Percentiles rank a stretch among this genome's conserved stretches.
Conservation (phyloP, 2,113 vertebrate genomes). For the Dicerorhinus sumatrensis region DNA sequence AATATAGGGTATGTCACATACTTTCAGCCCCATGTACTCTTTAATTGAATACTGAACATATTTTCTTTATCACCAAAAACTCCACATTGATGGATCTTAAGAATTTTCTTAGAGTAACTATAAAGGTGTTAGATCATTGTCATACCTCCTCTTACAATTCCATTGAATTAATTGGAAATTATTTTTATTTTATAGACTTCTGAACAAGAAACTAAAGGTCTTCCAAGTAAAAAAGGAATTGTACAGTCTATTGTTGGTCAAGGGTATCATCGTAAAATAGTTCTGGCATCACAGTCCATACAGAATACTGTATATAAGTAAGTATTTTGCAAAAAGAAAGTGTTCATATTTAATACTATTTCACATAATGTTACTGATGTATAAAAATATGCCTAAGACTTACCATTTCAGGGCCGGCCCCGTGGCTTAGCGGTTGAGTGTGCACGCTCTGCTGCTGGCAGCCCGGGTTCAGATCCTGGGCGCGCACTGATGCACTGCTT, state of each 20-base stretch:
- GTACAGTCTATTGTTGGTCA: slow-evolving; percentile 98
- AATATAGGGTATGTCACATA: neutral
- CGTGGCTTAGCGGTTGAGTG: too few species aligned
- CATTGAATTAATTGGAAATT: slow-evolving; percentile 56
- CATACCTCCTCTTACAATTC: neutral
- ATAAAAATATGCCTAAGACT: neutral
- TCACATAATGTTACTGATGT: neutral
- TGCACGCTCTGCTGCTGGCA: too few species aligned
- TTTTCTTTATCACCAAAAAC: neutral
- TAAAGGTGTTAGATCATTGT: neutral
- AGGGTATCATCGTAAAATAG: slow-evolving; percentile 98
- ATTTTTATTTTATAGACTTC: slow-evolving; percentile 89
- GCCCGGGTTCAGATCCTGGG: too few species aligned
- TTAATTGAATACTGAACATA: neutral
- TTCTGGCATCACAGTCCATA: slow-evolving; percentile 96
- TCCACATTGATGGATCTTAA: neutral
- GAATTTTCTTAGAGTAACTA: neutral
- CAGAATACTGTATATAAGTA: slow-evolving; percentile 98
- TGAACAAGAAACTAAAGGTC: slow-evolving; percentile 98
- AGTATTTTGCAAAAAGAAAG: slow-evolving; percentile 76
- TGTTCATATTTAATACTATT: neutral
- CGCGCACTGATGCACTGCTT: too few species aligned
- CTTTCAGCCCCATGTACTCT: neutral
- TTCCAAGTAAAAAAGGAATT: slow-evolving; percentile 99
- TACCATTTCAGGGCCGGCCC: neutral